Percentiles rank a stretch among this genome's conserved stretches.
Evolutionary conservation across 2,797 vertebrate species (phyloP).

Genomic region (Kryptopterus vitreolus): DNA sequence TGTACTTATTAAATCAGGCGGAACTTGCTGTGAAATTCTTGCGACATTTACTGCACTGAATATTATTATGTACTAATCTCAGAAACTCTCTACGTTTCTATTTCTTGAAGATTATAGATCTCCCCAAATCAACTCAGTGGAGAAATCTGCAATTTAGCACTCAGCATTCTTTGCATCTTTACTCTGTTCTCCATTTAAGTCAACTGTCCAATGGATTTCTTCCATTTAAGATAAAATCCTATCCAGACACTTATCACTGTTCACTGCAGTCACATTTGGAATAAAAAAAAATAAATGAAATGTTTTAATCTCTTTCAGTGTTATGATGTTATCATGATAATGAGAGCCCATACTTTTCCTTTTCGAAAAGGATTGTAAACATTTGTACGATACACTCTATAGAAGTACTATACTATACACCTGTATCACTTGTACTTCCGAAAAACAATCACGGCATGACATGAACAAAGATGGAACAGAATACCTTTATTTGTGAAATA

Average conservation of each 20-base stretch:
- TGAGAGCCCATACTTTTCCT: no score
- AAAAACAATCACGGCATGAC: not conserved
- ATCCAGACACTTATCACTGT: conserved; percentile 76
- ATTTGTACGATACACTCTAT: no score
- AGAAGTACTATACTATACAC: no score
- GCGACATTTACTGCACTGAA: not conserved
- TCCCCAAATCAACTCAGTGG: not conserved
- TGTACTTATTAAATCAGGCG: not conserved
- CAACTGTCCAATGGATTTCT: not conserved
- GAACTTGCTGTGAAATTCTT: not conserved
- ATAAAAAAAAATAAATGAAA: no score
- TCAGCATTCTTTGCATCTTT: not conserved
- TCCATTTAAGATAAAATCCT: not conserved
- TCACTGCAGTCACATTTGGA: no score
- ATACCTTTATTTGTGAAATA: no score
- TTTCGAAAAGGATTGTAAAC: no score
- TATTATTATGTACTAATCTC: not conserved
- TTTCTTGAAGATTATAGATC: not conserved
- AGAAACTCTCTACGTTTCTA: not conserved
- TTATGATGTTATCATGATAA: no score
- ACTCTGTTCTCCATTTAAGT: not conserved
- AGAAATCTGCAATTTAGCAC: not conserved
- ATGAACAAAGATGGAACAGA: not conserved
- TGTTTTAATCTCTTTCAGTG: no score
- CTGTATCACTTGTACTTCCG: no score